These are phyloP conservation scores for Stenichneumon culpator DNA, from an alignment of 2,888 invertebrate genomes.

Conservation along the genomic window DNA sequence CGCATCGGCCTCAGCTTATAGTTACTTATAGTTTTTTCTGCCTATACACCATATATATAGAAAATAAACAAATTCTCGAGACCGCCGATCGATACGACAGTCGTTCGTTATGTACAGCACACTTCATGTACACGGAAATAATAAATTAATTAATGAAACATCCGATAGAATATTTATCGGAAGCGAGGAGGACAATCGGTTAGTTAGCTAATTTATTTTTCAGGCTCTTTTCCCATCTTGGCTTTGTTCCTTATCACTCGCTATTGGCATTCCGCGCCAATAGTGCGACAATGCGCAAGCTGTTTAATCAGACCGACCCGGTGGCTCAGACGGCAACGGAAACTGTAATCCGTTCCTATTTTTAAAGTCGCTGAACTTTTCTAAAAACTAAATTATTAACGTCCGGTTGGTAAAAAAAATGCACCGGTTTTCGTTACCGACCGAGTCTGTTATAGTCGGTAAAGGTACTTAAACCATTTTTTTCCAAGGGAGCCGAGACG, in stretches of 20 bases:
- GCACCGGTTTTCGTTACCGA: too few species aligned
- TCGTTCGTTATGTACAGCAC: constrained; percentile 32
- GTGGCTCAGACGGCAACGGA: background rate
- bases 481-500: too few species aligned
- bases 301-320: background rate
- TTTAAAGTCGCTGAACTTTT: background rate
- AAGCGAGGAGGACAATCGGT: constrained; percentile 58
- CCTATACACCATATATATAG: constrained; percentile 8
- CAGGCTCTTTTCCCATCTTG: constrained; percentile 4
- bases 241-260: background rate
- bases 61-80: constrained; percentile 31
- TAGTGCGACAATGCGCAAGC: constrained; percentile 17
- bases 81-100: background rate
- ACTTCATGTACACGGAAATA: constrained; percentile 29
- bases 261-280: constrained; percentile 49
- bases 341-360: background rate
- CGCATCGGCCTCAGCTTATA: constrained; percentile 1
- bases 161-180: constrained; percentile 45
- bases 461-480: too few species aligned
- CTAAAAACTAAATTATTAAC: too few species aligned
- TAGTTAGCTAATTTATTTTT: constrained; percentile 12
- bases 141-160: constrained; percentile 50
- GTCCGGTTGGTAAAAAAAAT: too few species aligned
- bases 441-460: too few species aligned
- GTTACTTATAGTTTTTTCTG: constrained; percentile 7